Evolutionary conservation across 1,140 invertebrate genomes (phyloP), one percentile per base, ranked within the genome.

Genomic region (Holotrichia oblita): DNA sequence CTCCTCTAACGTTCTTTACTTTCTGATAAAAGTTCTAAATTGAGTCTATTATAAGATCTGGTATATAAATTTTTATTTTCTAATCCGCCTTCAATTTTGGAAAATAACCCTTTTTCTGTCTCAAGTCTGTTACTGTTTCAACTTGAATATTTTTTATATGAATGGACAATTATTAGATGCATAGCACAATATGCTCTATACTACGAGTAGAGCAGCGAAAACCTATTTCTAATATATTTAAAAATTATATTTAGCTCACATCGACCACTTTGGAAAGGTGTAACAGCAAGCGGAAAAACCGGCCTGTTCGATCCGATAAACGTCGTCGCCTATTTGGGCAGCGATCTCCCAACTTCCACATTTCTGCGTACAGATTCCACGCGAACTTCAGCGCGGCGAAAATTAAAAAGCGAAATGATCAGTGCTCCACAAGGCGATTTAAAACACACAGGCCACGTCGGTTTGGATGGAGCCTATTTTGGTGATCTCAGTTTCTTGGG

Each of bases 341-440:
- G 90, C n/a, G 95, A 94, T 86, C 87, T 96, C 77, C 94, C 94
- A 9, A 84, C 84, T 80, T 84, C 85, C 14, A 83, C 84, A 20
- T 85, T 86, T 86, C 79, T 86, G 86, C 89, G 89, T 83, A 87
- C 87, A 6, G 89, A 90, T 81, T 88, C 86, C 73, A 87, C 86
- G 0, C 91, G 91, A 82, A 90, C 92, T 0, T 92, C 91, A 2
- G 89, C 91, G 77, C 87, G 92, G 79, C 89, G 93, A 61, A 92
- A 94, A 81, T 89, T 97, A 77, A 90, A 94, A 73, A 92, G 94
- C 0, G 96, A 97, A 84, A 97, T 99, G 97, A 99, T 99, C 81
- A 98, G 97, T 10, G 93, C 93, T 40, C 98, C 98, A 0, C 96
- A 99, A 87, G 97, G 97, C 42, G 98, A 99, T 88, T 91, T 99